phyloP scores from a whole-genome alignment of 1,140 invertebrate genomes.

The Lineus longissimus region DNA sequence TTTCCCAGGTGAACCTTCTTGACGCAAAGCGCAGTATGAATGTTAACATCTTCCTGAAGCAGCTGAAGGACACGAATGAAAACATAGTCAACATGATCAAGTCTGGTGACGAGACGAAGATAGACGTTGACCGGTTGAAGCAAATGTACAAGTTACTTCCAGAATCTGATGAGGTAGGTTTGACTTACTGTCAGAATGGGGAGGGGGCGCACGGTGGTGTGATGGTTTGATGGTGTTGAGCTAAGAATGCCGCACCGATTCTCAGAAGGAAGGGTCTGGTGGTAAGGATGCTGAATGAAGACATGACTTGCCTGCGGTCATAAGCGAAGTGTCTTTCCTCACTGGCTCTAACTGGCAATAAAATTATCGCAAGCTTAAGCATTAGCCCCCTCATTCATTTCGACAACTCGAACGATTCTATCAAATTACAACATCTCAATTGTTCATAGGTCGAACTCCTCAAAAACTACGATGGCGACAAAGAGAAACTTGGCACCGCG shows the following conservation, averaged over 20 bases:
- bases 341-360: no score
- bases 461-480: constrained; percentile 37
- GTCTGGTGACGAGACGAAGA: constrained; percentile 79
- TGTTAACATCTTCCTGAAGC: constrained; percentile 97
- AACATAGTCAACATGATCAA: constrained; percentile 85
- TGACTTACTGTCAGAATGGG: no score
- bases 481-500: constrained; percentile 38
- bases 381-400: no score
- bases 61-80: constrained; percentile 78
- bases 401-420: no score
- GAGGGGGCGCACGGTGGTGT: no score
- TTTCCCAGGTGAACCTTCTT: constrained; percentile 42
- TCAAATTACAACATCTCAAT: neutral
- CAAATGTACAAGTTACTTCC: constrained; percentile 90
- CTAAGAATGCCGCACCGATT: no score
- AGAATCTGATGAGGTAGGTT: constrained; percentile 77
- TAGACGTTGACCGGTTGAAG: constrained; percentile 86
- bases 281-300: no score
- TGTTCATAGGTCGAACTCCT: constrained; percentile 37
- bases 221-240: no score
- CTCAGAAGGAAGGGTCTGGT: no score
- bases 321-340: no score
- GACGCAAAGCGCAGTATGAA: constrained; percentile 87
- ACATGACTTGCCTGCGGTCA: no score
- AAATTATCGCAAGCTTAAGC: no score